phyloP scores from a whole-genome alignment of 1,140 invertebrate species.

The Cydia splendana region DNA sequence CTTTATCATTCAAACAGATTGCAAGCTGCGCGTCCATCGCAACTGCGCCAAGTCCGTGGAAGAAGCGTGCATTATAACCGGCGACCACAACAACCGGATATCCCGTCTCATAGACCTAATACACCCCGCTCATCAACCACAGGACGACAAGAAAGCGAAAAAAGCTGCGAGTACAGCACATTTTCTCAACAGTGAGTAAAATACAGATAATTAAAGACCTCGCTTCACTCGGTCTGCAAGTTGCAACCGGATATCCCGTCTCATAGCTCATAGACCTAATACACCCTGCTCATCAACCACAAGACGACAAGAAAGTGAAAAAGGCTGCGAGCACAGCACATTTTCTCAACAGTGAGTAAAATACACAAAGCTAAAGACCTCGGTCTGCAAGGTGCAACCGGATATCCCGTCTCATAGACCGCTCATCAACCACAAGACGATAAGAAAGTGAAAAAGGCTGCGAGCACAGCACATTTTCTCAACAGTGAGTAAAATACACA shows the following conservation, averaged over 20 bases:
- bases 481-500: neutral
- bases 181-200: constrained; percentile 51
- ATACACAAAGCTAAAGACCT: too few relatives aligned
- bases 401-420: constrained; percentile 88
- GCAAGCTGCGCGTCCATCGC: constrained; percentile 93
- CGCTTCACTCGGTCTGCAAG: too few relatives aligned
- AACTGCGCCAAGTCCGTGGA: constrained; percentile 90
- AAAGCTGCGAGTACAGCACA: constrained; percentile 64
- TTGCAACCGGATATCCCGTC: constrained; percentile 84
- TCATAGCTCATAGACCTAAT: constrained; percentile 91
- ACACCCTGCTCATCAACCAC: constrained; percentile 51
- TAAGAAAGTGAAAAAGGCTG: constrained; percentile 70
- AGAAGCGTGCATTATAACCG: constrained; percentile 91
- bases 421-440: constrained; percentile 51
- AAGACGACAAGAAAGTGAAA: constrained; percentile 66
- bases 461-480: constrained; percentile 67
- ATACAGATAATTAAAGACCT: neutral
- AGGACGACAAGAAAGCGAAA: constrained; percentile 66
- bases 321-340: constrained; percentile 33
- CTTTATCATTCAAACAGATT: constrained; percentile 83
- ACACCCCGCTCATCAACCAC: constrained; percentile 50
- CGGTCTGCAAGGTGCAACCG: constrained; percentile 66
- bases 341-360: too few relatives aligned
- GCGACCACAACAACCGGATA: constrained; percentile 84
- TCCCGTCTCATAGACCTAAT: constrained; percentile 89